Percentiles rank a stretch among this genome's conserved stretches.
Conservation (phyloP, 2,888 invertebrate species). For the Clusia tigrina region DNA sequence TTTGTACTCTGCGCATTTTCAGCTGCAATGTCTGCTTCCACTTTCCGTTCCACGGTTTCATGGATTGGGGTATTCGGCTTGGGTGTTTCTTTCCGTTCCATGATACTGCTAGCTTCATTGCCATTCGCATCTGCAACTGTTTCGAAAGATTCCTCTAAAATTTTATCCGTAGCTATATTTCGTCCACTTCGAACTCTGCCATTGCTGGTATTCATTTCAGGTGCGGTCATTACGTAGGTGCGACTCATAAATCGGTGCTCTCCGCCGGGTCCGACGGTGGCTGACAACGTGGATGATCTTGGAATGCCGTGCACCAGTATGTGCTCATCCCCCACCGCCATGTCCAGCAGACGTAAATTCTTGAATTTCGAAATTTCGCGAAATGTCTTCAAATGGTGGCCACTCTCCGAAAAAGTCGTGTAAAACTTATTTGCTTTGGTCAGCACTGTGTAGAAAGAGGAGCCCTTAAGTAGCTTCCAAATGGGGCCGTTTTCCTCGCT, state of each 20-base stretch:
- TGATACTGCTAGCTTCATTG: constrained; percentile 28
- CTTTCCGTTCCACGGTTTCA: constrained; percentile 30
- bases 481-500: constrained; percentile 63
- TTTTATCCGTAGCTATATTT: constrained; percentile 29
- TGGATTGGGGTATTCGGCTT: constrained; percentile 39
- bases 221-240: constrained; percentile 48
- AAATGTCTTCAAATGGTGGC: constrained; percentile 63
- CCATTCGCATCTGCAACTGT: constrained; percentile 27
- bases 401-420: constrained; percentile 63
- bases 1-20: neutral
- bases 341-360: constrained; percentile 58
- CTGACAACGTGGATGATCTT: constrained; percentile 49
- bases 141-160: constrained; percentile 28
- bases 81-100: constrained; percentile 31
- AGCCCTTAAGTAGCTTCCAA: constrained; percentile 59
- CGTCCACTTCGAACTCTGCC: constrained; percentile 32
- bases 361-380: constrained; percentile 64
- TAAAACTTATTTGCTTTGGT: constrained; percentile 62
- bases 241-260: constrained; percentile 49
- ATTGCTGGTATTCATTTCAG: constrained; percentile 36
- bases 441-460: constrained; percentile 59
- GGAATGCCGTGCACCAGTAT: constrained; percentile 61
- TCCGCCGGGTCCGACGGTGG: constrained; percentile 39
- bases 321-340: constrained; percentile 61
- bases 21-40: neutral